phyloP scores from a whole-genome alignment of 1,140 invertebrate species.

The Drosophila equinoxialis region DNA sequence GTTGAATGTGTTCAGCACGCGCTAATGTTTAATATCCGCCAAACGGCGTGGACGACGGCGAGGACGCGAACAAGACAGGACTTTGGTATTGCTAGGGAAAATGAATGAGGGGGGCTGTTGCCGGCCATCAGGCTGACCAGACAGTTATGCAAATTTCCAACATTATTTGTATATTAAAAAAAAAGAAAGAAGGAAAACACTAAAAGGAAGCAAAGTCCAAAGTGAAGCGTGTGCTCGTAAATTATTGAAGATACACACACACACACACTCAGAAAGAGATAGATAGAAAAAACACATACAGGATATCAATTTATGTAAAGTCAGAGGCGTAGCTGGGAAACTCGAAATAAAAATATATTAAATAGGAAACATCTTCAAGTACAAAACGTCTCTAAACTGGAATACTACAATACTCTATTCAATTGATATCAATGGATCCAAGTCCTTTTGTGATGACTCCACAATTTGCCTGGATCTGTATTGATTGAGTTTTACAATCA shows the following conservation, averaged over 20 bases:
- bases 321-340: background rate
- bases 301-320: slow-evolving; percentile 27
- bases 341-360: background rate
- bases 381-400: no score
- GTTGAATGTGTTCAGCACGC: slow-evolving; percentile 68
- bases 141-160: slow-evolving; percentile 78
- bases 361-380: no score
- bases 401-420: no score
- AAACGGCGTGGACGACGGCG: background rate
- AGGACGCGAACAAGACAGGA: slow-evolving; percentile 32
- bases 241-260: slow-evolving; percentile 62
- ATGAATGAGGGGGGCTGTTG: background rate
- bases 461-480: no score
- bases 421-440: no score
- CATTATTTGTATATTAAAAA: slow-evolving; percentile 64
- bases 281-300: slow-evolving; percentile 9
- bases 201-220: slow-evolving; percentile 57
- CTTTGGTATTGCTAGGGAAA: background rate
- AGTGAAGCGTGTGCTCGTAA: slow-evolving; percentile 73
- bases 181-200: slow-evolving; percentile 26
- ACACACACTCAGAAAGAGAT: slow-evolving; percentile 9
- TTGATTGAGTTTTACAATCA: no score
- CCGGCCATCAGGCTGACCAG: slow-evolving; percentile 37
- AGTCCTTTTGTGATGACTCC: no score
- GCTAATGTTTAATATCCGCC: slow-evolving; percentile 80